phyloP scores from a whole-genome alignment of 2,113 vertebrate species.

The Malurus melanocephalus region DNA sequence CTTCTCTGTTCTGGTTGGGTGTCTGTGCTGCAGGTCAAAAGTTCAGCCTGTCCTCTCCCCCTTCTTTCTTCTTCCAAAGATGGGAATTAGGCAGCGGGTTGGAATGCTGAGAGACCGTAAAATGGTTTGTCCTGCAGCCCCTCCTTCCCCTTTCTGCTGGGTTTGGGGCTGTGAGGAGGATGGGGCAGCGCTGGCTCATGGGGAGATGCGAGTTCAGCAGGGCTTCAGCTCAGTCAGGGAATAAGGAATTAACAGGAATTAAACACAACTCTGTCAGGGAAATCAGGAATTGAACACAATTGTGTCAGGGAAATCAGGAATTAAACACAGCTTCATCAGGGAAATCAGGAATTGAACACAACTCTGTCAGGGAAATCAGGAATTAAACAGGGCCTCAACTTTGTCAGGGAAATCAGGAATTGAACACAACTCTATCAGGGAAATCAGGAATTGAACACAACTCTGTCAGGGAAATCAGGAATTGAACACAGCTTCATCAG shows the following conservation, averaged over 20 bases:
- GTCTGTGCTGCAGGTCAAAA: conserved; percentile 75
- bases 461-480: background rate
- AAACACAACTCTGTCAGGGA: background rate
- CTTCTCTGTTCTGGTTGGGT: conserved; percentile 40
- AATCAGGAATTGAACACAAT: no score
- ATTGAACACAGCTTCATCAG: background rate
- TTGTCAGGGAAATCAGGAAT: no score
- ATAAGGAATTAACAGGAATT: background rate
- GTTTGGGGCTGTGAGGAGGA: background rate
- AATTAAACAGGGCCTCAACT: rapidly evolving
- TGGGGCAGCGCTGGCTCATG: background rate
- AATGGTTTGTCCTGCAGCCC: conserved; percentile 14
- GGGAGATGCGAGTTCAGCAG: no score
- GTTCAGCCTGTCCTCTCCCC: conserved; percentile 67
- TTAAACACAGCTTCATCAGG: no score
- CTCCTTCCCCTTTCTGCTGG: background rate
- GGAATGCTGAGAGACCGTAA: conserved; percentile 58
- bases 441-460: background rate
- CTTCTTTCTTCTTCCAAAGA: conserved; percentile 41
- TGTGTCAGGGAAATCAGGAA: no score
- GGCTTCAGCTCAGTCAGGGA: background rate
- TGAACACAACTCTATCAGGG: background rate
- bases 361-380: background rate
- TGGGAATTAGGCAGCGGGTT: conserved; percentile 48
- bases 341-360: background rate